Percentiles rank a stretch among this genome's conserved stretches.
Conservation (phyloP, 37 sponge, comb jelly and placozoan genomes). For the Axinella damicornis region DNA sequence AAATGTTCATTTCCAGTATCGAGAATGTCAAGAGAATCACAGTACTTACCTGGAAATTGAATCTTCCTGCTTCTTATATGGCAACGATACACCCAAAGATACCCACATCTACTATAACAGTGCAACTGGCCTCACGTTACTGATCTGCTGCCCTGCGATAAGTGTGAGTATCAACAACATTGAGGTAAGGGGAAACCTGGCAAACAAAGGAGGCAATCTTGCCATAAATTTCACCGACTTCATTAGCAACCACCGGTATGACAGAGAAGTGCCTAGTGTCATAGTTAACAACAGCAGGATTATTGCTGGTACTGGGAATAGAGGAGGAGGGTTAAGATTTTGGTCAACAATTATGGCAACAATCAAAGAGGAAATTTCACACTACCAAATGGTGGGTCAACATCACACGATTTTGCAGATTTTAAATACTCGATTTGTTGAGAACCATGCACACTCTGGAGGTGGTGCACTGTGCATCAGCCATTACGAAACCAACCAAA, state of each 20-base stretch:
- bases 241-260: no score
- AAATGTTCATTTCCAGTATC: constrained; percentile 1
- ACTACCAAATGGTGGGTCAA: no score
- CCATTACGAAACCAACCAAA: background rate
- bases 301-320: background rate
- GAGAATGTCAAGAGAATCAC: background rate
- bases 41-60: background rate
- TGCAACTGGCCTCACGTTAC: constrained; percentile 5
- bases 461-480: constrained; percentile 6
- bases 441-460: background rate
- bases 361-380: no score
- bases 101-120: background rate
- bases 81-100: background rate
- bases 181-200: background rate
- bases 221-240: constrained; percentile 1
- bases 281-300: background rate
- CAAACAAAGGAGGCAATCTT: background rate
- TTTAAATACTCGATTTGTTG: background rate
- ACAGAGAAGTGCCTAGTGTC: background rate
- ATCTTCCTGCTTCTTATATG: background rate
- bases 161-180: background rate
- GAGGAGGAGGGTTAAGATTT: constrained; percentile 7
- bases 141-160: background rate
- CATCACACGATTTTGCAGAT: background rate
- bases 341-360: background rate